Evolutionary conservation across 2,113 vertebrate genomes (phyloP).

Genomic region (Tetrao urogallus): DNA sequence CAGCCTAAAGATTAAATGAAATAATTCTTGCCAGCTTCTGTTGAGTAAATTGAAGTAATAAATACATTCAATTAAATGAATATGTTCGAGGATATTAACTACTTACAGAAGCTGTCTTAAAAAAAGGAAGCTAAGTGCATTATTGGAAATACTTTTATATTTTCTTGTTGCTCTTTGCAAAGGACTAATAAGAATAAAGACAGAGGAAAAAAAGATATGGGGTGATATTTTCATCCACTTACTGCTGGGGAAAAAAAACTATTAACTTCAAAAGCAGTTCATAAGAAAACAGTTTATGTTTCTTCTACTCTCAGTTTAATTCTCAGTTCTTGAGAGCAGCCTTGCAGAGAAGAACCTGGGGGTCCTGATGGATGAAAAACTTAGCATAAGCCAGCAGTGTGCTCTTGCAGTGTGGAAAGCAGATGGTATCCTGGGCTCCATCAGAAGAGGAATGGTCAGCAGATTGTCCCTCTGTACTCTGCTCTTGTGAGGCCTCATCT

Average conservation of each 20-base stretch:
- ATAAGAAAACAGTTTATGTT: background rate
- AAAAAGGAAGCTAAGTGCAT: background rate
- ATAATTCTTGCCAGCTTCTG: conserved; percentile 50
- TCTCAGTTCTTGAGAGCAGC: no score
- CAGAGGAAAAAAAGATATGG: background rate
- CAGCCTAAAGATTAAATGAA: conserved; percentile 43
- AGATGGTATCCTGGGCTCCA: no score
- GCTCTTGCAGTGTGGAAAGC: no score
- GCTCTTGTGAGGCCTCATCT: no score
- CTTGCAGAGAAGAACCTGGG: no score
- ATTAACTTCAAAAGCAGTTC: background rate
- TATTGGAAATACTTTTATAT: background rate
- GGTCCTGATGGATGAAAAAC: no score
- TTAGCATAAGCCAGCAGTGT: no score
- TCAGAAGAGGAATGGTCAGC: no score
- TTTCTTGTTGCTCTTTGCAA: background rate
- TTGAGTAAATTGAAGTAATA: conserved; percentile 58
- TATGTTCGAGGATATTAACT: conserved; percentile 32
- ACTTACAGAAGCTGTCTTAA: background rate
- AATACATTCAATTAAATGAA: conserved; percentile 53
- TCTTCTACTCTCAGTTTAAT: background rate
- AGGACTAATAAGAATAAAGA: background rate
- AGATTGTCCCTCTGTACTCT: no score
- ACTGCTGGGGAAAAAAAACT: background rate
- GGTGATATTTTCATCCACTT: background rate